phyloP scores from a whole-genome alignment of 1,140 invertebrate genomes.

The Cydia splendana region DNA sequence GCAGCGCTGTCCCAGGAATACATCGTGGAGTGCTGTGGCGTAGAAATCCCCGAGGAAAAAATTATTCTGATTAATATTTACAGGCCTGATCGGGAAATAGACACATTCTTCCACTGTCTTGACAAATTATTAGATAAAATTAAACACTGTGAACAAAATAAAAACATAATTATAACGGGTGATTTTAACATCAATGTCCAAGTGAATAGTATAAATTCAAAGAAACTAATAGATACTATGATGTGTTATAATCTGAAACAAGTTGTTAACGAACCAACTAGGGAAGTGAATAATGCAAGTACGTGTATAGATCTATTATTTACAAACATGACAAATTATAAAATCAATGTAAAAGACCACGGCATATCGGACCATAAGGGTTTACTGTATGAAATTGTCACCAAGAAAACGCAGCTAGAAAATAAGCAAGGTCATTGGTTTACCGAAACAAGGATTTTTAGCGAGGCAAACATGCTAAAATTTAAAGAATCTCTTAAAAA shows the following conservation, averaged over 20 bases:
- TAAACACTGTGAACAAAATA: neutral
- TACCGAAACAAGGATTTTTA: neutral
- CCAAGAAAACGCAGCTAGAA: neutral
- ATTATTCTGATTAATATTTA: slow-evolving; percentile 3
- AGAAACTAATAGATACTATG: neutral
- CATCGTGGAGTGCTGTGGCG: neutral
- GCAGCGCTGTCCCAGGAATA: neutral
- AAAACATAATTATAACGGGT: neutral
- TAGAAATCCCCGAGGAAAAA: neutral
- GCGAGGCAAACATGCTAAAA: neutral
- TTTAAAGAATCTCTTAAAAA: slow-evolving; percentile 4
- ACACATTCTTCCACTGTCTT: neutral
- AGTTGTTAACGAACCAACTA: slow-evolving; percentile 14
- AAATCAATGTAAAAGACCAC: slow-evolving; percentile 1
- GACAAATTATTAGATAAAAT: neutral
- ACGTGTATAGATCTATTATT: slow-evolving; percentile 22
- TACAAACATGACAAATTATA: neutral
- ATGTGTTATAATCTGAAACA: neutral
- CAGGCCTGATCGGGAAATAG: neutral
- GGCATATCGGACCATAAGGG: slow-evolving; percentile 32
- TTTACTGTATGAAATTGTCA: neutral
- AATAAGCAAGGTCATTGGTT: neutral
- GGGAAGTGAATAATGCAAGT: neutral
- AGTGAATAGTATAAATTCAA: neutral
- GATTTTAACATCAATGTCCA: slow-evolving; percentile 21